Conservation (phyloP, 2,113 vertebrate genomes). For the Gadus macrocephalus region DNA sequence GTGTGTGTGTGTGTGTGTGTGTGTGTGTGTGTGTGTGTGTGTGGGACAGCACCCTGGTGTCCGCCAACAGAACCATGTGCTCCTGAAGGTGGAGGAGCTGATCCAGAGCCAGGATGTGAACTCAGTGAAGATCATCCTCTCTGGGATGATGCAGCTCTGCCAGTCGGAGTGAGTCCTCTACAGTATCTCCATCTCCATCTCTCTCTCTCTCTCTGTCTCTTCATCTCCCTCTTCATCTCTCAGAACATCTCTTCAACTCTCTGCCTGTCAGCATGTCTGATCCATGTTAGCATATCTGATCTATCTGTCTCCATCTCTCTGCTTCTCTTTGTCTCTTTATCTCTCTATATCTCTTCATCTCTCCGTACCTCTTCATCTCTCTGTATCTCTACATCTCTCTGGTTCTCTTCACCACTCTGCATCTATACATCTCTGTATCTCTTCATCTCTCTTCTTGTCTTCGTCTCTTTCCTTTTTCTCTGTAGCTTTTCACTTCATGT, state of each 20-base stretch:
- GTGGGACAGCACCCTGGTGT: too few species aligned
- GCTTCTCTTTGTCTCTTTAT: not conserved
- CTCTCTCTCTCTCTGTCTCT: too few species aligned
- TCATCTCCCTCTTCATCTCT: too few species aligned
- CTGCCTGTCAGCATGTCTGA: too few species aligned
- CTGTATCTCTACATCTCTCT: too few species aligned
- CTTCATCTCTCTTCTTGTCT: not conserved
- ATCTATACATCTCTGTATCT: too few species aligned
- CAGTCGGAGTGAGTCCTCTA: not conserved
- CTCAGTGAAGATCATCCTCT: not conserved
- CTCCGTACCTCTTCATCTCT: not conserved
- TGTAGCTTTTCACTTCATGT: not conserved
- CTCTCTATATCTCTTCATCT: not conserved
- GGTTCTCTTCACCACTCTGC: not conserved
- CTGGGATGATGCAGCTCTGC: not conserved
- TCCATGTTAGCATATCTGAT: too few species aligned
- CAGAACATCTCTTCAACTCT: too few species aligned
- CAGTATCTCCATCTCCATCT: not conserved
- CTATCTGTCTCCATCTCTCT: too few species aligned
- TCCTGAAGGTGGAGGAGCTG: not conserved
- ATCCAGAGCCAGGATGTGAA: not conserved
- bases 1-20: too few species aligned
- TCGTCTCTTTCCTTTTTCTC: not conserved
- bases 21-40: too few species aligned
- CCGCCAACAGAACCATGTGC: too few species aligned